Evolutionary conservation across 2,797 vertebrate species (phyloP), one percentile per base, ranked within the genome.

Genomic region (Gadopsis marmoratus): DNA sequence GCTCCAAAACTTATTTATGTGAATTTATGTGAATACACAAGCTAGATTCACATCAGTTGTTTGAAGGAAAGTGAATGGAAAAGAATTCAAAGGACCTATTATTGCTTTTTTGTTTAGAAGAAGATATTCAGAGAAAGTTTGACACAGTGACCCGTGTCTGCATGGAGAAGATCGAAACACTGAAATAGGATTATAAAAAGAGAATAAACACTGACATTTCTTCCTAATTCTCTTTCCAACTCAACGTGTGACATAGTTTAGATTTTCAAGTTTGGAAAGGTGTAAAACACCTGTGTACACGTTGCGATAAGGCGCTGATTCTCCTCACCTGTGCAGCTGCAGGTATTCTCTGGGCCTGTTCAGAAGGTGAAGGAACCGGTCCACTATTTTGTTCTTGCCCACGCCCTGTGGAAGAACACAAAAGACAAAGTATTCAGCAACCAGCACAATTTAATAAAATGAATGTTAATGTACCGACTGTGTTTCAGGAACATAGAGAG

Each of bases 311-410:
- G 13, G 41, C 6, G 0, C 5, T 10, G 19, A 8, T 47, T 35
- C 21, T 71, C n/a, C 83, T 91, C 71, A 99, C 98, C 98, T 97
- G 91, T 99, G 98, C 33, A 99, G 95, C 68, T 99, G 98, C 19
- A 99, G 95, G 92, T 99, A 99, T 83, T 99, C 98, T 90, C 98
- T 96, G 26, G 98, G 97, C 63, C 97, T 95, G 92, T 98, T 99
- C 86, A 99, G 94, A 39, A 99, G 95, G 71, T 99, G 97, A 79
- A 99, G 96, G 83, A 99, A 99, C 86, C 97, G 93, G 92, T 99
- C 98, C 78, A 97, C 97, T 55, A 99, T 94, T 93, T 99, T 99
- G 93, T 99, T 99, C 89, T 99, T 99, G 48, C 98, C 98, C 26
- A 99, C 98, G 7, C 98, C 98, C 98, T 99, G 84, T 51, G 78